Percentiles rank a stretch among this genome's conserved stretches.
Conservation (phyloP, 53 echinoderm and acorn worm genomes). For the Apostichopus leukothele region DNA sequence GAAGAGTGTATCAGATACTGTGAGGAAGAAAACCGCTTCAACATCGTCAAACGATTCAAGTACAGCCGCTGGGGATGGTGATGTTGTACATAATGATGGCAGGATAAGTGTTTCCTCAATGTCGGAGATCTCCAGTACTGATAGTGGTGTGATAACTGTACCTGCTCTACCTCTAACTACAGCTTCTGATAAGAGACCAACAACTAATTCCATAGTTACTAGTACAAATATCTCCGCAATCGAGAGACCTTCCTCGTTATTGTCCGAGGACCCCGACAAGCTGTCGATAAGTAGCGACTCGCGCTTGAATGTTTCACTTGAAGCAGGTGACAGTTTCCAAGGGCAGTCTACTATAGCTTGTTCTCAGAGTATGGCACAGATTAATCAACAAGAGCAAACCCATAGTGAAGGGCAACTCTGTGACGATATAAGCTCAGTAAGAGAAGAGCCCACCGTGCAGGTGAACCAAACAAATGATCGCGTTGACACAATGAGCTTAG, state of each 20-base stretch:
- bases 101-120: not conserved
- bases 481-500: not conserved
- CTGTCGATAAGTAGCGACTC: not conserved
- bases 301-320: not conserved
- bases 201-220: not conserved
- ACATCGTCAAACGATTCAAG: not conserved
- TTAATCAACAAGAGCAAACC: not conserved
- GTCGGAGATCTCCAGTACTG: not conserved
- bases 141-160: not conserved
- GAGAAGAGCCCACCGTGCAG: not conserved
- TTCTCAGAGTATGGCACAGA: not conserved
- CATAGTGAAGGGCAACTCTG: not conserved
- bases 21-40: not conserved
- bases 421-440: not conserved
- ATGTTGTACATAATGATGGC: not conserved
- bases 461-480: not conserved
- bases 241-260: not conserved
- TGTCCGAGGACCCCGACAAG: not conserved
- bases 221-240: not conserved
- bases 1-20: not conserved
- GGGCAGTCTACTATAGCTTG: not conserved
- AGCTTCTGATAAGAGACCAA: not conserved
- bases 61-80: not conserved
- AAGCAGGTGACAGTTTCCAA: not conserved
- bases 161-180: not conserved